Conservation (phyloP, 92 coral and sea anemone genomes). For the Porites cylindrica region DNA sequence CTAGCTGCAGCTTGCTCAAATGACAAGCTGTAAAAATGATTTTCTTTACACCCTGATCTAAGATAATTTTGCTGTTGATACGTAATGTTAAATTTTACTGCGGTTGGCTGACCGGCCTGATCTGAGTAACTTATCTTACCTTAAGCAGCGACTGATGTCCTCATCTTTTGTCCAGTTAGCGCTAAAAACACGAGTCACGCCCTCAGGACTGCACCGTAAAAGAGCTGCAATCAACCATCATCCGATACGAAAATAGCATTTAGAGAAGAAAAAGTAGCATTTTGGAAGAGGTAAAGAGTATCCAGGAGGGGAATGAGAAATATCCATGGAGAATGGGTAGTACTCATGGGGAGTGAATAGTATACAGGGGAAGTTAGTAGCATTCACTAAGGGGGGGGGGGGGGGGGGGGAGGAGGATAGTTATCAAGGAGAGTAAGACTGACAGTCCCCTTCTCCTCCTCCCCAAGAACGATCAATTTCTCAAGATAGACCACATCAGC, state of each 20-base stretch:
- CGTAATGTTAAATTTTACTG: background rate
- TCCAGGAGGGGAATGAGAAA: background rate
- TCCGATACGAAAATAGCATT: background rate
- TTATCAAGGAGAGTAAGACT: background rate
- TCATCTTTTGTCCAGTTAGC: conserved; percentile 99
- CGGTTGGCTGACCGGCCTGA: background rate
- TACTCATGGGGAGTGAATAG: background rate
- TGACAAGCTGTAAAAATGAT: no score
- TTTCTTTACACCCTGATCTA: no score
- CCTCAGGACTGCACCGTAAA: conserved; percentile 72
- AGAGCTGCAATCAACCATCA: conserved; percentile 47
- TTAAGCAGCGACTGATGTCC: conserved; percentile 94
- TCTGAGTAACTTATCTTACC: conserved; percentile 53
- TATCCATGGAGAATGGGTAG: background rate
- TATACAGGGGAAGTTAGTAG: background rate
- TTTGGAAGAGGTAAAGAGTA: no score
- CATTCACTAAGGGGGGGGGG: background rate
- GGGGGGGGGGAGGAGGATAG: background rate
- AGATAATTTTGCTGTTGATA: no score
- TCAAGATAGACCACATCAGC: no score
- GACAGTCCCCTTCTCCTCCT: no score
- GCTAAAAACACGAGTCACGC: conserved; percentile 92
- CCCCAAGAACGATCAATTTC: no score
- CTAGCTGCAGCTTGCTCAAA: no score
- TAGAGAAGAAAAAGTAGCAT: background rate